Evolutionary conservation across 2,113 vertebrate genomes (phyloP).

Genomic region (Melierax canorus): DNA sequence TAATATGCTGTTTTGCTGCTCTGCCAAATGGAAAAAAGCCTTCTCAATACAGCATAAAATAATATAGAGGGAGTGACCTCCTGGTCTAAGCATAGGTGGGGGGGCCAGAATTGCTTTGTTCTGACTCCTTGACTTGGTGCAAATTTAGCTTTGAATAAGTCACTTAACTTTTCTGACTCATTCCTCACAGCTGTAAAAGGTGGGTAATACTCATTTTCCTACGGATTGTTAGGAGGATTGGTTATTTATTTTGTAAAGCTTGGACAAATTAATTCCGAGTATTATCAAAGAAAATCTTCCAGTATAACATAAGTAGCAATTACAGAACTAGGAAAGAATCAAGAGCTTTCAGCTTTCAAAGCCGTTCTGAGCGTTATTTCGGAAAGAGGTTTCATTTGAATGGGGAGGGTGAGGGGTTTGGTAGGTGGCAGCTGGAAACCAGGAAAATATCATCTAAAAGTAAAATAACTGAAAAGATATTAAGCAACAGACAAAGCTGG

Average conservation of each 20-base stretch:
- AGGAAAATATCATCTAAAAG: not conserved
- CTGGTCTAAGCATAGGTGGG: not conserved
- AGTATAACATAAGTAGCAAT: not conserved
- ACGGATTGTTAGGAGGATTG: not conserved
- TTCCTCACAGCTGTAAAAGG: not conserved
- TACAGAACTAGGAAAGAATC: not conserved
- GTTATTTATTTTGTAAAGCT: not conserved
- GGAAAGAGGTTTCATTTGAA: not conserved
- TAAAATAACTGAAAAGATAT: not conserved
- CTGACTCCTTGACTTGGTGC: not conserved
- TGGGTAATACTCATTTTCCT: not conserved
- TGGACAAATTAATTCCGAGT: not conserved
- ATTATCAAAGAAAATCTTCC: not conserved
- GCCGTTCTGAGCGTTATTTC: not conserved
- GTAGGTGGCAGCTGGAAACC: not conserved
- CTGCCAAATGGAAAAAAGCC: not conserved
- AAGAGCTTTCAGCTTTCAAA: not conserved
- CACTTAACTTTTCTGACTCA: not conserved
- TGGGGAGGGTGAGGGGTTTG: not conserved
- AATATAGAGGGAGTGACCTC: slow-evolving; percentile 2
- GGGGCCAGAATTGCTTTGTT: not conserved
- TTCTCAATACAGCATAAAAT: not conserved
- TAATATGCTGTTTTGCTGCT: not conserved
- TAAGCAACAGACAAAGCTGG: not conserved
- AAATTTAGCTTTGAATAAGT: not conserved